These are phyloP conservation scores for Xiphophorus birchmanni DNA, from an alignment of 2,797 vertebrate species.

Conservation along the genomic window DNA sequence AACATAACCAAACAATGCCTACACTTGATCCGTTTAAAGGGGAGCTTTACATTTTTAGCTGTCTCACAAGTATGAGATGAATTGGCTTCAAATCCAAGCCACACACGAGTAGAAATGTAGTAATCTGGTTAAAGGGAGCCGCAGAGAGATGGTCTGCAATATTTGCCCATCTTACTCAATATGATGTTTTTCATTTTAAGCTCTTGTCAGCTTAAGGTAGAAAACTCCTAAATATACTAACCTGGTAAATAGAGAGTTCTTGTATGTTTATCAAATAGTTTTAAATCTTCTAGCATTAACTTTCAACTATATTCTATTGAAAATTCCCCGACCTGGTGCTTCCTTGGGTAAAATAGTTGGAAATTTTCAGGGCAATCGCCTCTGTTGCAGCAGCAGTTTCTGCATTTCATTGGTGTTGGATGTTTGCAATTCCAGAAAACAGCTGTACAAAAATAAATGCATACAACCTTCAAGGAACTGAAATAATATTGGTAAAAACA, in stretches of 20 bases:
- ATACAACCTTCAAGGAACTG: neutral
- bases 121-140: conserved; percentile 73
- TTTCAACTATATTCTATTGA: neutral
- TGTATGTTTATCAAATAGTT: neutral
- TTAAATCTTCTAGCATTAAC: neutral
- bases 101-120: conserved; percentile 79
- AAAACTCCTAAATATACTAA: conserved; percentile 66
- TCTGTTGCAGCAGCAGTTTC: neutral
- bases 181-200: conserved; percentile 61
- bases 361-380: neutral
- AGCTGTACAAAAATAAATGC: neutral
- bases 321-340: neutral
- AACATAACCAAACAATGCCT: conserved; percentile 86
- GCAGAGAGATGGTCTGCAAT: conserved; percentile 60
- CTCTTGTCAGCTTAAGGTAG: conserved; percentile 66
- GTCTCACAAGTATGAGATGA: conserved; percentile 82
- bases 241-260: conserved; percentile 36
- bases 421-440: neutral
- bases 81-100: conserved; percentile 76
- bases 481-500: neutral
- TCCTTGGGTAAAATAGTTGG: neutral
- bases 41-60: conserved; percentile 80
- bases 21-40: conserved; percentile 82
- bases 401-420: neutral
- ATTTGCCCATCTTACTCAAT: conserved; percentile 74